These are phyloP conservation scores for Oryzias woworae DNA, from an alignment of 2,113 vertebrate species.

Conservation along the genomic window DNA sequence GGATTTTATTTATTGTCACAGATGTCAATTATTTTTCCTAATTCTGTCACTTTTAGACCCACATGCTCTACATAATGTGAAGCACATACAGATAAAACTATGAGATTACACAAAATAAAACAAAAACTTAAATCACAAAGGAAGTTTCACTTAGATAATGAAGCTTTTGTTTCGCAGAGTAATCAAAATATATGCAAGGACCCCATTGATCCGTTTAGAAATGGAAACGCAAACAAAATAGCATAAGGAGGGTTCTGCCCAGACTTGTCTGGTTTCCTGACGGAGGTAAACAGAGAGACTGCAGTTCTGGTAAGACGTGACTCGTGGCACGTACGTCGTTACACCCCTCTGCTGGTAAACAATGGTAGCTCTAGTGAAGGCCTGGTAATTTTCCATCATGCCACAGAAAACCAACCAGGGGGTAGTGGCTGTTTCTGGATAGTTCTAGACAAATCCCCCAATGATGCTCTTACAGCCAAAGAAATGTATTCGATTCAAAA, in stretches of 20 bases:
- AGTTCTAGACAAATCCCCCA: constrained; percentile 16
- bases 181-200: too few species aligned
- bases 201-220: too few species aligned
- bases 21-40: too few species aligned
- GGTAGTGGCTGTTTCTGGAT: constrained; percentile 43
- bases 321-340: constrained; percentile 1
- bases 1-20: too few species aligned
- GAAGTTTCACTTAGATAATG: too few species aligned
- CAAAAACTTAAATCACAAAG: too few species aligned
- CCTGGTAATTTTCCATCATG: constrained; percentile 66
- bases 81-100: too few species aligned
- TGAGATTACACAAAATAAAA: too few species aligned
- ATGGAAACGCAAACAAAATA: constrained; percentile 1
- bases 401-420: neutral
- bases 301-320: constrained; percentile 18
- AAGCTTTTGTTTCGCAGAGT: too few species aligned
- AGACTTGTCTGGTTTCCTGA: constrained; percentile 16
- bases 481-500: neutral
- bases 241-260: constrained; percentile 15
- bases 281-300: neutral
- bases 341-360: constrained; percentile 53
- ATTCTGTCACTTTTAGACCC: too few species aligned
- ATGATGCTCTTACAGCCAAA: neutral
- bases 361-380: neutral
- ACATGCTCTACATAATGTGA: too few species aligned